Percentiles rank a stretch among this genome's conserved stretches.
Conservation (phyloP, 2,888 invertebrate genomes). For the Carpatolechia fugitivella region DNA sequence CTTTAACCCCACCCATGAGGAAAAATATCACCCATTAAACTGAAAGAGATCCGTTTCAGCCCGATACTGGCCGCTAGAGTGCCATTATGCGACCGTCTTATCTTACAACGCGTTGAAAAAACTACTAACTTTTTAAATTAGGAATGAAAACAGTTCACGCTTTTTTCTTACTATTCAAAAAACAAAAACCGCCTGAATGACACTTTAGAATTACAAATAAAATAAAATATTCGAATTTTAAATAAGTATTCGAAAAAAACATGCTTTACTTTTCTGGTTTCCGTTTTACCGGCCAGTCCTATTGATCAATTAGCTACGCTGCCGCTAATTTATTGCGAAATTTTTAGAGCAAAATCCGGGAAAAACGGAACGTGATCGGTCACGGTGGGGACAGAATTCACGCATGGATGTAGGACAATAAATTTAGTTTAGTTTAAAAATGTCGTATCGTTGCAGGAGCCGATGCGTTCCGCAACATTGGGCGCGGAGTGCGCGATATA, state of each 20-base stretch:
- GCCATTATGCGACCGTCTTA: constrained; percentile 56
- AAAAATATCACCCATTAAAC: constrained; percentile 73
- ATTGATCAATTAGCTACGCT: constrained; percentile 18
- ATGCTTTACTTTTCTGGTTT: constrained; percentile 2
- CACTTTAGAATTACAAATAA: neutral
- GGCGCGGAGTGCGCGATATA: constrained; percentile 54
- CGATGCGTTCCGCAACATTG: constrained; percentile 72
- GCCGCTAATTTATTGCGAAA: constrained; percentile 19
- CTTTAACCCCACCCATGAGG: constrained; percentile 75
- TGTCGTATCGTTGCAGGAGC: constrained; percentile 43
- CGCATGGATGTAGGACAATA: constrained; percentile 53
- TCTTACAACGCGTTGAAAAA: constrained; percentile 41
- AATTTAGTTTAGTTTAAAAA: constrained; percentile 64
- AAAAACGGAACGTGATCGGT: constrained; percentile 34
- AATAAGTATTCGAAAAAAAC: neutral
- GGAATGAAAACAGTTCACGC: neutral
- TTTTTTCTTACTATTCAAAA: neutral
- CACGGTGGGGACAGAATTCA: constrained; percentile 52
- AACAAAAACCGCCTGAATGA: neutral
- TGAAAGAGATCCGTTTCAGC: constrained; percentile 67
- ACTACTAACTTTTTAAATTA: constrained; percentile 25
- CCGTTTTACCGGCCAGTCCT: constrained; percentile 15
- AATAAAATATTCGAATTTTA: neutral
- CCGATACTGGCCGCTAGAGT: constrained; percentile 46
- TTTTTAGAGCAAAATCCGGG: constrained; percentile 31